A percentile compares a stretch with the other conserved stretches of the same genome.
Evolutionary conservation across 1,140 invertebrate species (phyloP).

Genomic region (Argopecten irradians): DNA sequence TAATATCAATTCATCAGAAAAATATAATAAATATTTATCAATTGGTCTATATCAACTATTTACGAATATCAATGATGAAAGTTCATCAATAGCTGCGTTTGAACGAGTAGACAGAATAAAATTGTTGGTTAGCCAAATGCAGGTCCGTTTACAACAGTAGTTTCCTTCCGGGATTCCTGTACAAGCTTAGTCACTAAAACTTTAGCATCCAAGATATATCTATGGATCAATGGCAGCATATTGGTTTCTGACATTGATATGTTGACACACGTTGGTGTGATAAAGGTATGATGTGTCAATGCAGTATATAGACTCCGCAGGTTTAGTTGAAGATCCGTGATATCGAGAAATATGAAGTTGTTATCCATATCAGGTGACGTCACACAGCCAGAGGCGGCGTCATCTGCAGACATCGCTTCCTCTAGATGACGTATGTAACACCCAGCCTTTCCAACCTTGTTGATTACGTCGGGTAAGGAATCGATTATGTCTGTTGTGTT

Average conservation of each 20-base stretch:
- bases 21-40: too few relatives aligned
- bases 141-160: not conserved
- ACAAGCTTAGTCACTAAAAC: not conserved
- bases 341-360: not conserved
- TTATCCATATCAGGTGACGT: not conserved
- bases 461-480: not conserved
- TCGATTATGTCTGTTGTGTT: not conserved
- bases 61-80: too few relatives aligned
- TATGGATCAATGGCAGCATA: not conserved
- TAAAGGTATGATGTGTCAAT: not conserved
- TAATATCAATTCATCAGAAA: too few relatives aligned
- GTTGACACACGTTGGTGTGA: not conserved
- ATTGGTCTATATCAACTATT: too few relatives aligned
- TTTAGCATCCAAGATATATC: not conserved
- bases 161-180: not conserved
- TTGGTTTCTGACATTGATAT: not conserved
- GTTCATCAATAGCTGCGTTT: too few relatives aligned
- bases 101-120: too few relatives aligned
- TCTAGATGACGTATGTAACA: not conserved
- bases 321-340: not conserved
- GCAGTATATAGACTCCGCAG: not conserved
- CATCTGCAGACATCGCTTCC: not conserved
- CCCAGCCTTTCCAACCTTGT: not conserved
- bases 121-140: not conserved
- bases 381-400: not conserved